phyloP scores from a whole-genome alignment of 2,797 vertebrate genomes.

The Bucorvus abyssinicus region DNA sequence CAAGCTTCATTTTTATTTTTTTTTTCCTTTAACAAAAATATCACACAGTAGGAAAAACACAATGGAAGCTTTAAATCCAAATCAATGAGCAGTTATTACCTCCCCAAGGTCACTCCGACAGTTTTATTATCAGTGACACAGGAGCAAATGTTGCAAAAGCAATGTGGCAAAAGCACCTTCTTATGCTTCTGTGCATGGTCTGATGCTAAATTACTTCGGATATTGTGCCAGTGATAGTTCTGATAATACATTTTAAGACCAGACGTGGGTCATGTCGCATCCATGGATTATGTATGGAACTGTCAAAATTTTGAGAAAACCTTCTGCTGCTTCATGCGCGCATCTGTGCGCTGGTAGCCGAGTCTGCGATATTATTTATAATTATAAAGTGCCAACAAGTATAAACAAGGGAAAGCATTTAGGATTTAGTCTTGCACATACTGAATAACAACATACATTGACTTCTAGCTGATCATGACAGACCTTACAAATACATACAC shows the following conservation, averaged over 20 bases:
- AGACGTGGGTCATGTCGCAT: neutral
- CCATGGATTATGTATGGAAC: slow-evolving; percentile 25
- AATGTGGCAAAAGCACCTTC: neutral
- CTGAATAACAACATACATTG: neutral
- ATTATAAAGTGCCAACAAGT: neutral
- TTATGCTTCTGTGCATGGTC: neutral
- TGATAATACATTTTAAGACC: neutral
- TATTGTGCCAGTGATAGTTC: neutral
- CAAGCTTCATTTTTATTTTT: neutral
- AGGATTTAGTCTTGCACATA: neutral
- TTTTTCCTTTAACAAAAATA: neutral
- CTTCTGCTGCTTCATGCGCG: neutral
- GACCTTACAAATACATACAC: neutral
- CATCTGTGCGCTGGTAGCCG: neutral
- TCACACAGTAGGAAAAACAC: neutral
- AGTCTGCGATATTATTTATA: neutral
- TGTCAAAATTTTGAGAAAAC: slow-evolving; percentile 9
- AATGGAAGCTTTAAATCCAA: neutral
- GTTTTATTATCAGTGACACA: slow-evolving; percentile 29
- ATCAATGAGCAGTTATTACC: slow-evolving; percentile 16
- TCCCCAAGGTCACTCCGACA: neutral
- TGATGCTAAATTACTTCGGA: slow-evolving; percentile 36
- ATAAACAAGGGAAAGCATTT: neutral
- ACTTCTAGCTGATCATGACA: neutral
- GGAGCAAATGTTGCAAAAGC: slow-evolving; percentile 19